These are phyloP conservation scores for Habroteleia sp. DNA, from an alignment of 2,888 invertebrate species.

Conservation along the genomic window DNA sequence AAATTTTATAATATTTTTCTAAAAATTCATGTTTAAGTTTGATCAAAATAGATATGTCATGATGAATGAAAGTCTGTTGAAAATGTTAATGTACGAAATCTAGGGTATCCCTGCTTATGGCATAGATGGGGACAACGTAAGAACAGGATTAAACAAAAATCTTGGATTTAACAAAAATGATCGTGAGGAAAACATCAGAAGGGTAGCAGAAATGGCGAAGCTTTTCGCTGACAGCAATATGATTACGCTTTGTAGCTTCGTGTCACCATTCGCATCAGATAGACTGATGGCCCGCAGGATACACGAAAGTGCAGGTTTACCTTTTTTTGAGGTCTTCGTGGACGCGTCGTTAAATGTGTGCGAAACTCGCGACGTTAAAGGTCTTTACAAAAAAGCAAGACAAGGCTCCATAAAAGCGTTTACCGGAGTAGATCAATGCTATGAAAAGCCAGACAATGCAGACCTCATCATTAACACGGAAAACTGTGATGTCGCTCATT, in stretches of 20 bases:
- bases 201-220: constrained; percentile 97
- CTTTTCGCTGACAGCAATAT: constrained; percentile 98
- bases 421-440: constrained; percentile 95
- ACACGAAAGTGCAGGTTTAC: constrained; percentile 91
- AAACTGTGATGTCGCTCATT: constrained; percentile 89
- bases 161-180: constrained; percentile 96
- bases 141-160: constrained; percentile 97
- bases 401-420: constrained; percentile 93
- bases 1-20: too few species aligned
- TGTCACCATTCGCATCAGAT: constrained; percentile 96
- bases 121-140: constrained; percentile 97
- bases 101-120: constrained; percentile 96
- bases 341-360: constrained; percentile 96
- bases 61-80: too few species aligned
- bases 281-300: constrained; percentile 92
- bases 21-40: too few species aligned
- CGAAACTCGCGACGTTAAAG: constrained; percentile 96
- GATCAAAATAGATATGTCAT: too few species aligned
- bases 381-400: constrained; percentile 97
- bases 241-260: constrained; percentile 96
- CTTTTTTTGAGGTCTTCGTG: constrained; percentile 97
- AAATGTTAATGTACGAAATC: too few species aligned
- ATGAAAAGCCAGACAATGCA: constrained; percentile 91
- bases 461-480: constrained; percentile 94
- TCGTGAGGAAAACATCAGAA: constrained; percentile 96